phyloP scores from a whole-genome alignment of 2,888 invertebrate genomes.

The Yponomeuta cagnagella region DNA sequence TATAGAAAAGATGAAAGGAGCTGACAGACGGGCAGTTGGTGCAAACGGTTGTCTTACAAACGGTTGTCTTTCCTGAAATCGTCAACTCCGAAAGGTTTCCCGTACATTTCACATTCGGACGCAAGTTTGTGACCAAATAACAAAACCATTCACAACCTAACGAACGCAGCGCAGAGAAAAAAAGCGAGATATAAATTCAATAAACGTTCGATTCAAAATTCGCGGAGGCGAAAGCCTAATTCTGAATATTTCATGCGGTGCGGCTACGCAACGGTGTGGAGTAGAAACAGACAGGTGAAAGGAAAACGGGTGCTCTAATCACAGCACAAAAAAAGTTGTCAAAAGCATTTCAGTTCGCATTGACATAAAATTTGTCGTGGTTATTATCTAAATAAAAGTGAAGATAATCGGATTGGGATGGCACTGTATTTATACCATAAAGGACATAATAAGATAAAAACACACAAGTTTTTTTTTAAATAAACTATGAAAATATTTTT shows the following conservation, averaged over 20 bases:
- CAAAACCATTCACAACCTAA: neutral
- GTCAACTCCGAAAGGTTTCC: too few relatives aligned
- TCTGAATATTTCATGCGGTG: constrained; percentile 3
- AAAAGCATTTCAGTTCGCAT: too few relatives aligned
- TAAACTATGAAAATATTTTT: too few relatives aligned
- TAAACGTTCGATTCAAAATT: neutral
- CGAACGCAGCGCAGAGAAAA: neutral
- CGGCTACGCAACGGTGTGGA: neutral
- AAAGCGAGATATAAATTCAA: neutral
- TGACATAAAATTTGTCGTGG: too few relatives aligned
- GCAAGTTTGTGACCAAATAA: neutral
- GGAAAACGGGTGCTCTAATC: neutral
- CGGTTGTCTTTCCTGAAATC: neutral
- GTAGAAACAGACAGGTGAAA: neutral
- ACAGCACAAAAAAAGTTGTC: neutral
- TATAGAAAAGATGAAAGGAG: too few relatives aligned
- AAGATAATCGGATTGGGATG: too few relatives aligned
- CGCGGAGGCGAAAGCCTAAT: constrained; percentile 1
- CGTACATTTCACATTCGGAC: neutral
- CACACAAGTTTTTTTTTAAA: too few relatives aligned
- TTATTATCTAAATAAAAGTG: too few relatives aligned
- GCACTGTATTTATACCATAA: too few relatives aligned
- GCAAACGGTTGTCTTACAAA: neutral
- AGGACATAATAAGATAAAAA: too few relatives aligned
- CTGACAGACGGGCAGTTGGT: too few relatives aligned